Percentiles rank a stretch among this genome's conserved stretches.
Conservation (phyloP, 2,888 invertebrate genomes). For the Aspidiotus destructor region DNA sequence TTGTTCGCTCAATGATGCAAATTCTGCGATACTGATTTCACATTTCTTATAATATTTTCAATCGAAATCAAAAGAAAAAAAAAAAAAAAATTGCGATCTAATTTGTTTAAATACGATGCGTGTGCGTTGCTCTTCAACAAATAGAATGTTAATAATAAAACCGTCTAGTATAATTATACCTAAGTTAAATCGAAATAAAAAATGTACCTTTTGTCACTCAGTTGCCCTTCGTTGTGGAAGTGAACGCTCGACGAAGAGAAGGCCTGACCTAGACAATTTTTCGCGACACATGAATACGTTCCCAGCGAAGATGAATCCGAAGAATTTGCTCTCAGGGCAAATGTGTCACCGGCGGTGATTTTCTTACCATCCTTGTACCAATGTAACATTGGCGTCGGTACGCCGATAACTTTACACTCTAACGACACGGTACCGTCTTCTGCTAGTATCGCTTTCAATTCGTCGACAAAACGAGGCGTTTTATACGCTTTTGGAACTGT, state of each 20-base stretch:
- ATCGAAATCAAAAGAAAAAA: no score
- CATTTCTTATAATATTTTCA: no score
- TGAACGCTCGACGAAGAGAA: constrained; percentile 76
- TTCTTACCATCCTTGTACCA: constrained; percentile 76
- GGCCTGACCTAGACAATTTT: constrained; percentile 78
- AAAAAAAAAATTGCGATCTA: neutral
- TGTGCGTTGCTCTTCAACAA: neutral
- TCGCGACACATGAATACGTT: constrained; percentile 77
- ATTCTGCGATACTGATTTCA: no score
- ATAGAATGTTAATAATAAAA: neutral
- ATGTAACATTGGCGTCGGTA: constrained; percentile 67
- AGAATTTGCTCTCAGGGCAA: constrained; percentile 72
- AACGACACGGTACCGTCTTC: constrained; percentile 81
- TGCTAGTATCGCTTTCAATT: constrained; percentile 69
- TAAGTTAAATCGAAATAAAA: neutral
- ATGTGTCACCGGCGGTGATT: constrained; percentile 81
- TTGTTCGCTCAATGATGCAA: no score
- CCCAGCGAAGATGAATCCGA: constrained; percentile 78
- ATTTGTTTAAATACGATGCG: no score
- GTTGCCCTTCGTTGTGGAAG: constrained; percentile 49
- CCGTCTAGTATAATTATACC: neutral
- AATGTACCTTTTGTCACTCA: constrained; percentile 20
- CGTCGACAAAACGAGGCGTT: constrained; percentile 75
- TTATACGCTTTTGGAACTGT: constrained; percentile 78
- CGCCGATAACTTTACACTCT: constrained; percentile 83